Evolutionary conservation across 1,140 invertebrate species (phyloP).

Genomic region (Acyrthosiphon pisum): DNA sequence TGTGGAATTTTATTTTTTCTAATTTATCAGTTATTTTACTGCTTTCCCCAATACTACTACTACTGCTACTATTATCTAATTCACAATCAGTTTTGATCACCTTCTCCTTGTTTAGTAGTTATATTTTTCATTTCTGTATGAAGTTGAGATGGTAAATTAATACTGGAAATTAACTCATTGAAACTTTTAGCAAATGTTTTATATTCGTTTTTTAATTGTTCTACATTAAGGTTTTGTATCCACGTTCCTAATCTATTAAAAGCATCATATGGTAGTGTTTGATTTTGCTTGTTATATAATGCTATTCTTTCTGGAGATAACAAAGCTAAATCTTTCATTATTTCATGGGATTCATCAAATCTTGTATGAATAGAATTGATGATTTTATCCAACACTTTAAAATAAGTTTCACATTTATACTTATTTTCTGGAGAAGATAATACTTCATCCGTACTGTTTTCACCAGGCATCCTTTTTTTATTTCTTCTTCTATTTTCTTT

Average conservation of each 20-base stretch:
- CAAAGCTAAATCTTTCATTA: not conserved
- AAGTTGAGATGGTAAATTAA: not conserved
- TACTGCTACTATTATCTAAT: constrained; percentile 7
- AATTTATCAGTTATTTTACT: not conserved
- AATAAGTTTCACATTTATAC: not conserved
- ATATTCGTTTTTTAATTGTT: constrained; percentile 3
- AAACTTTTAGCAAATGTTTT: not conserved
- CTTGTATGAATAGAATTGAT: not conserved
- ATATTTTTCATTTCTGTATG: not conserved
- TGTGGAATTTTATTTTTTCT: not conserved
- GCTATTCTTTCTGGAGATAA: not conserved
- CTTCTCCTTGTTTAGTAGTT: not conserved
- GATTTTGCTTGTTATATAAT: not conserved
- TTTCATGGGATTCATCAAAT: not conserved
- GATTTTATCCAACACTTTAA: not conserved
- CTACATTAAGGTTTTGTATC: not conserved
- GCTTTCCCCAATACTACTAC: not conserved
- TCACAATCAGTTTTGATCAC: not conserved
- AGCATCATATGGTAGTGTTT: not conserved
- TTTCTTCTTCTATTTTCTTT: not conserved
- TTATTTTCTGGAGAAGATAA: not conserved
- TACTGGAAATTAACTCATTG: not conserved
- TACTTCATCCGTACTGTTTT: not conserved
- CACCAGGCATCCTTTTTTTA: not conserved
- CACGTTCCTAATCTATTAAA: not conserved